A percentile compares a stretch with the other conserved stretches of the same genome.
phyloP scores from a whole-genome alignment of 2,113 vertebrate species.

The Montifringilla adamsi region DNA sequence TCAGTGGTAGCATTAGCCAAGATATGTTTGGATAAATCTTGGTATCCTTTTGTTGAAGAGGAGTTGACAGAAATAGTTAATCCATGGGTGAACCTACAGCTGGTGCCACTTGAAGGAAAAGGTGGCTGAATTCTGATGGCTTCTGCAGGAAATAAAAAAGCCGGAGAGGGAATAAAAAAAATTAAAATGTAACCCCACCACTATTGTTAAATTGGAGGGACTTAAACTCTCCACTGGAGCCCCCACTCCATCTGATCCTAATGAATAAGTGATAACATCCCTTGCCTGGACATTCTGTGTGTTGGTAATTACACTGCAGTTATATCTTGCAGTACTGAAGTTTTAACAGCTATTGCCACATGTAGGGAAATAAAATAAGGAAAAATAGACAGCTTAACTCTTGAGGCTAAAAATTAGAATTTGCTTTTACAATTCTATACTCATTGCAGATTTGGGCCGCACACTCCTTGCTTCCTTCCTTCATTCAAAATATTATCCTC shows the following conservation, averaged over 20 bases:
- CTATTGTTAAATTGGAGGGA: background rate
- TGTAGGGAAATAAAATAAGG: background rate
- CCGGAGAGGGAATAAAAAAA: background rate
- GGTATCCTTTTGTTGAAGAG: conserved; percentile 78
- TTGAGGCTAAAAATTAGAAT: background rate
- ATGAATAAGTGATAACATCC: background rate
- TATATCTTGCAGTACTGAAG: background rate
- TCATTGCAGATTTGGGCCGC: background rate
- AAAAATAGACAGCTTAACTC: background rate
- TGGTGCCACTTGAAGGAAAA: conserved; percentile 11
- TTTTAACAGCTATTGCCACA: background rate
- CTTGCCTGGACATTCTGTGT: background rate
- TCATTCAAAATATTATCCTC: background rate
- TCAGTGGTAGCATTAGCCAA: conserved; percentile 81
- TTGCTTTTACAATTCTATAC: background rate
- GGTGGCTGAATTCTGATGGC: background rate
- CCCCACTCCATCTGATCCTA: background rate
- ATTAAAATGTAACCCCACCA: background rate
- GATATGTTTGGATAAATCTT: conserved; percentile 82
- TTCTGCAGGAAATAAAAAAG: background rate
- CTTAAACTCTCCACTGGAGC: background rate
- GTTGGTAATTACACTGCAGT: background rate
- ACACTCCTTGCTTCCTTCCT: background rate
- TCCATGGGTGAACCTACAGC: conserved; percentile 60
- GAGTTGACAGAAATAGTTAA: conserved; percentile 60